Percentiles rank a stretch among this genome's conserved stretches.
These are phyloP conservation scores for Hyperoplus lanceolatus DNA, from an alignment of 2,797 vertebrate genomes.

Conservation along the genomic window DNA sequence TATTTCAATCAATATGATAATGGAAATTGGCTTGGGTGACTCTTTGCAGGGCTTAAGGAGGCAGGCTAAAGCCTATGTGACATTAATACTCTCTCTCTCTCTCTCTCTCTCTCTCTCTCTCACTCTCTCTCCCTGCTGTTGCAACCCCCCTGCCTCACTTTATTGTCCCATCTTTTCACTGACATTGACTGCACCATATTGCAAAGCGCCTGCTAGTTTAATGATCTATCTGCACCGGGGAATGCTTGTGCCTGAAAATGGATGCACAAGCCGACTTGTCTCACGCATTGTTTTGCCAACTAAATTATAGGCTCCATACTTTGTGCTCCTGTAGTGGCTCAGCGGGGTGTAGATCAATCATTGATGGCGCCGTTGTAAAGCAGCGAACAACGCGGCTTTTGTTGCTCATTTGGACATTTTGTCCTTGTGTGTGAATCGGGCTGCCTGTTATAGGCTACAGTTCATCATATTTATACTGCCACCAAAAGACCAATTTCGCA, in stretches of 20 bases:
- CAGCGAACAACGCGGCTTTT: slow-evolving; percentile 86
- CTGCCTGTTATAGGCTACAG: slow-evolving; percentile 89
- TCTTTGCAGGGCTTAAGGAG: slow-evolving; percentile 87
- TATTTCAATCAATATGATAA: slow-evolving; percentile 99
- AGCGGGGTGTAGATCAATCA: slow-evolving; percentile 95
- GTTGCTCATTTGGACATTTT: slow-evolving; percentile 93
- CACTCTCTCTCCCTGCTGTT: slow-evolving; percentile 78
- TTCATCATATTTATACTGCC: slow-evolving; percentile 99
- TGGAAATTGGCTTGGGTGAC: slow-evolving; percentile 92
- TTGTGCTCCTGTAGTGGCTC: slow-evolving; percentile 89
- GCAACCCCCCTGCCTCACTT: slow-evolving; percentile 77
- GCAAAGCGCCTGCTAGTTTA: slow-evolving; percentile 86
- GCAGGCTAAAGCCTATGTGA: slow-evolving; percentile 85
- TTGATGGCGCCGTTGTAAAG: slow-evolving; percentile 83
- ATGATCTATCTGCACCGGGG: slow-evolving; percentile 91
- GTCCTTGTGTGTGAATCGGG: slow-evolving; percentile 88
- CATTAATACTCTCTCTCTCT: slow-evolving; percentile 82
- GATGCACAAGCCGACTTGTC: slow-evolving; percentile 85
- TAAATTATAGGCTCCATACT: slow-evolving; percentile 92
- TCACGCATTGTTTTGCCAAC: slow-evolving; percentile 78
- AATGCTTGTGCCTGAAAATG: slow-evolving; percentile 88
- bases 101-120: slow-evolving; percentile 76
- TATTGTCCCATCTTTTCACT: slow-evolving; percentile 83
- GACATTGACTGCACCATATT: slow-evolving; percentile 90
- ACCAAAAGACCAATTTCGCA: slow-evolving; percentile 98